Conservation (phyloP, 2,797 vertebrate species). For the Channa striata region DNA sequence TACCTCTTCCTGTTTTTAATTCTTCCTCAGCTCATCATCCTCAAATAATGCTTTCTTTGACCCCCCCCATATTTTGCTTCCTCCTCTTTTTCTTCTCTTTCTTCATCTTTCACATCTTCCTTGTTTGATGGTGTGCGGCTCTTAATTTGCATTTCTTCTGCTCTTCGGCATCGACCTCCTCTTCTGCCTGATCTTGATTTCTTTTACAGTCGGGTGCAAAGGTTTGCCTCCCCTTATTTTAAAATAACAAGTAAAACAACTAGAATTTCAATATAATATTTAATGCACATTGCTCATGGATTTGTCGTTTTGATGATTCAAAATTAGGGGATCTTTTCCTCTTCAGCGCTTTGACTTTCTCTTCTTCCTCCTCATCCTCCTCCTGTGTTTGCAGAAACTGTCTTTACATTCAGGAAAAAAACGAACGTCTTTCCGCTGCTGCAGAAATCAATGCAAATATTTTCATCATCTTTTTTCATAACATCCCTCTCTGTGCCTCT, state of each 20-base stretch:
- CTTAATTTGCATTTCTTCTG: too few species aligned
- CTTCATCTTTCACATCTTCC: neutral
- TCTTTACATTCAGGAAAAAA: neutral
- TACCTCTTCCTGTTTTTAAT: neutral
- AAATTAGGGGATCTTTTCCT: too few species aligned
- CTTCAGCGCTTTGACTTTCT: neutral
- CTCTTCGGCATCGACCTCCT: too few species aligned
- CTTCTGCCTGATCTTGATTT: too few species aligned
- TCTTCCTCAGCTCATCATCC: neutral
- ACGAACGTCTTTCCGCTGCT: constrained; percentile 22
- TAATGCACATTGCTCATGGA: too few species aligned
- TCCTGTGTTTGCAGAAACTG: constrained; percentile 41
- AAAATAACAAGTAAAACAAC: too few species aligned
- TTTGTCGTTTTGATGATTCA: too few species aligned
- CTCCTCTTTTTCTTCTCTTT: neutral
- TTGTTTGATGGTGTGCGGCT: neutral
- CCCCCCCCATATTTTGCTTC: too few species aligned
- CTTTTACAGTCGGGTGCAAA: too few species aligned
- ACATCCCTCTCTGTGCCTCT: neutral
- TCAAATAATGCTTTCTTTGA: too few species aligned
- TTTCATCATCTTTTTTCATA: constrained; percentile 35
- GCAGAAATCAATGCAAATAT: constrained; percentile 60
- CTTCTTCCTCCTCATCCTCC: constrained; percentile 3
- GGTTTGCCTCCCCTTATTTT: too few species aligned
- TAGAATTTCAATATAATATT: too few species aligned